A percentile compares a stretch with the other conserved stretches of the same genome.
Conservation (phyloP, 23 tunicate species). For the Diplosoma virens region DNA sequence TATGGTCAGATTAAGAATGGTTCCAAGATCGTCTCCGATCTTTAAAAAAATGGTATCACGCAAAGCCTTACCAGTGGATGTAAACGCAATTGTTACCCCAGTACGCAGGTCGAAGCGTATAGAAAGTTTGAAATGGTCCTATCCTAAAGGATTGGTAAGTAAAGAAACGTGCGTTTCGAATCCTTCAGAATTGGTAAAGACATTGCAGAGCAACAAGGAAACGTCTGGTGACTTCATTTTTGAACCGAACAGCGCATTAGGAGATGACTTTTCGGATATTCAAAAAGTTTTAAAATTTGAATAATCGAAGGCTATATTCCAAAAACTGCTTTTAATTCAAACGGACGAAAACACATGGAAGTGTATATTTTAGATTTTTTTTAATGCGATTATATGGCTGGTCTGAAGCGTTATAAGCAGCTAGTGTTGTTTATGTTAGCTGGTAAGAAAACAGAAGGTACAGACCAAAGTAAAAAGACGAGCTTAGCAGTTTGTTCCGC, state of each 20-base stretch:
- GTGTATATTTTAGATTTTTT: no score
- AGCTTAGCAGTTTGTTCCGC: no score
- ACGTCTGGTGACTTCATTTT: slow-evolving; percentile 35
- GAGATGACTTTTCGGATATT: slow-evolving; percentile 39
- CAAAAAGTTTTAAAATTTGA: slow-evolving; percentile 31
- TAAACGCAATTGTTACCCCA: slow-evolving; percentile 51
- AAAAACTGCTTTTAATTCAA: no score
- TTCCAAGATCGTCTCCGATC: slow-evolving; percentile 48
- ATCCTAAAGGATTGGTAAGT: slow-evolving; percentile 38
- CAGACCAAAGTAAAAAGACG: no score
- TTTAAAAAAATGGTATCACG: slow-evolving; percentile 29
- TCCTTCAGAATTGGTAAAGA: slow-evolving; percentile 8
- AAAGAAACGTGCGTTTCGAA: slow-evolving; percentile 43
- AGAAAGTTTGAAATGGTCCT: slow-evolving; percentile 15
- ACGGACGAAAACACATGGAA: no score
- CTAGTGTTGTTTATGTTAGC: no score
- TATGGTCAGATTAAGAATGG: slow-evolving; percentile 49
- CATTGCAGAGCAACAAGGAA: not conserved
- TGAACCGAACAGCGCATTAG: slow-evolving; percentile 49
- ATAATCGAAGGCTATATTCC: no score
- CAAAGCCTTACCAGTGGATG: slow-evolving; percentile 33
- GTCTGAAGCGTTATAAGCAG: no score
- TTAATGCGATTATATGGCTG: no score
- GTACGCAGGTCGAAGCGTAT: slow-evolving; percentile 53
- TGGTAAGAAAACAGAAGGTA: no score